phyloP scores from a whole-genome alignment of 2,888 invertebrate genomes.

The Chaitophorus viminalis region DNA sequence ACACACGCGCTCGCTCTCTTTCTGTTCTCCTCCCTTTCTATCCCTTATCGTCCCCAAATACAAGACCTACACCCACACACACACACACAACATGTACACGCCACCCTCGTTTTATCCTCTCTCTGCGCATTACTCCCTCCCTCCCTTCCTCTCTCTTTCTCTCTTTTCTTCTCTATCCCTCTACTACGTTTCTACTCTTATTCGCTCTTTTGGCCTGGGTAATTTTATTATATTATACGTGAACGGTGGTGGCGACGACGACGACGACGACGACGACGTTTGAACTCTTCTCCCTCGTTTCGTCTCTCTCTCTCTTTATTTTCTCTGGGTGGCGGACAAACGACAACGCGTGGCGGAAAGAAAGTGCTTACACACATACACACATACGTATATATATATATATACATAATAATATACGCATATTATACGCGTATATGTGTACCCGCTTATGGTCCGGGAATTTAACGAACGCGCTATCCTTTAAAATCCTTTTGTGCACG shows the following conservation, averaged over 20 bases:
- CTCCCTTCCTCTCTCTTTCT: neutral
- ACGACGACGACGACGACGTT: slow-evolving; percentile 35
- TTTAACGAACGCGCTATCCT: slow-evolving; percentile 34
- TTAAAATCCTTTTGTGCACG: slow-evolving; percentile 30
- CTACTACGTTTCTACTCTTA: neutral
- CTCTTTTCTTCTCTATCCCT: neutral
- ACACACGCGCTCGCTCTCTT: neutral
- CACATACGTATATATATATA: neutral
- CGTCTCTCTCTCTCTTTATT: neutral
- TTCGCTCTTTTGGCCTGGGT: slow-evolving; percentile 32
- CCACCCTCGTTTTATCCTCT: neutral
- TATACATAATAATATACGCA: neutral
- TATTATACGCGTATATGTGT: neutral
- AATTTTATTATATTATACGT: slow-evolving; percentile 36
- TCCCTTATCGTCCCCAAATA: slow-evolving; percentile 44
- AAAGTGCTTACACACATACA: neutral
- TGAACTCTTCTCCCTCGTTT: slow-evolving; percentile 40
- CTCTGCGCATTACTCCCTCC: too few relatives aligned
- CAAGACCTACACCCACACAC: neutral
- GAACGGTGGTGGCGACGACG: neutral
- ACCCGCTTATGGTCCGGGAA: neutral
- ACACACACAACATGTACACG: neutral
- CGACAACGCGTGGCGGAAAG: neutral
- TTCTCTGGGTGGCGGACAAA: too few relatives aligned
- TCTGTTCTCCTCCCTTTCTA: neutral